These are phyloP conservation scores for Myzus persicae DNA, from an alignment of 1,140 invertebrate species.

Conservation along the genomic window DNA sequence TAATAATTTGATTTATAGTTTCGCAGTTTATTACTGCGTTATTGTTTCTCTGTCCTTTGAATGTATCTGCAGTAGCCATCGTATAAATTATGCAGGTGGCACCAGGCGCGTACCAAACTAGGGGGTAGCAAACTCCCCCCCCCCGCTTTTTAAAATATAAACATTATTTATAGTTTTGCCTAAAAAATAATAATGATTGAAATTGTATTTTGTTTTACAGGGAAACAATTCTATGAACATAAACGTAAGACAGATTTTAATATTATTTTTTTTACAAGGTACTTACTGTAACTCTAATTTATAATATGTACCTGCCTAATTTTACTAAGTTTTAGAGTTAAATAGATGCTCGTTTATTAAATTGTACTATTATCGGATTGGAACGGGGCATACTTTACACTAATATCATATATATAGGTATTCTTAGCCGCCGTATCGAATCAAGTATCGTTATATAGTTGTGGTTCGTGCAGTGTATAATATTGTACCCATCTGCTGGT, in stretches of 20 bases:
- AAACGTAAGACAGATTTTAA: background rate
- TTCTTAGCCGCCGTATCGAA: background rate
- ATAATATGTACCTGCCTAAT: background rate
- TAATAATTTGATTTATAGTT: constrained; percentile 13
- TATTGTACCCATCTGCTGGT: no score
- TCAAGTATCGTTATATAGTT: no score
- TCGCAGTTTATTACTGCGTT: background rate
- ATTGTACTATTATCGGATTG: no score
- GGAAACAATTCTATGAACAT: background rate
- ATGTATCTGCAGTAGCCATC: background rate
- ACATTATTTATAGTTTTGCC: background rate
- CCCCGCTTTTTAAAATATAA: background rate
- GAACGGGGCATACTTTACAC: no score
- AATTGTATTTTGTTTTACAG: background rate
- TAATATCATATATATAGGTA: no score
- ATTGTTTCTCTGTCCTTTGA: background rate
- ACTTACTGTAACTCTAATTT: background rate
- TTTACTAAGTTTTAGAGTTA: no score
- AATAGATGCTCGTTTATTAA: no score
- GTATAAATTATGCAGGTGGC: background rate
- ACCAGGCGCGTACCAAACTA: background rate
- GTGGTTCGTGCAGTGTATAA: background rate
- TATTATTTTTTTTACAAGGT: background rate
- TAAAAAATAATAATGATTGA: background rate
- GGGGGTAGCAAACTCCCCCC: no score